phyloP scores from a whole-genome alignment of 92 coral and sea anemone species.

The Phenganax marumi region DNA sequence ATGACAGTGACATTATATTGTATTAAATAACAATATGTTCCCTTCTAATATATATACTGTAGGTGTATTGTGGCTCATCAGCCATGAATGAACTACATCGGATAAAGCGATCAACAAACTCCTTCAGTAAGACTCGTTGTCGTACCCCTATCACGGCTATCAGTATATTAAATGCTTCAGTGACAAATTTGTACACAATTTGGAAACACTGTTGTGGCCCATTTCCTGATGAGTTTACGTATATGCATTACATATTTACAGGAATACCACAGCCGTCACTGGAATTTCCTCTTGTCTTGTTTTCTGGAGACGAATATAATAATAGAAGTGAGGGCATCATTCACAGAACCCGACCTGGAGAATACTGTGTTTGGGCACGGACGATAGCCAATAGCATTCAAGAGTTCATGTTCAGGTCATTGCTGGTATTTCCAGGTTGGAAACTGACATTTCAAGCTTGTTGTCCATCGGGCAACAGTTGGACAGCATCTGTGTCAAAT shows the following conservation, averaged over 20 bases:
- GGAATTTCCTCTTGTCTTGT: slow-evolving; percentile 81
- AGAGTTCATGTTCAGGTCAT: slow-evolving; percentile 73
- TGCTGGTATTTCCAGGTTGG: slow-evolving; percentile 74
- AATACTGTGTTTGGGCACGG: slow-evolving; percentile 87
- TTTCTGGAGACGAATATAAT: slow-evolving; percentile 73
- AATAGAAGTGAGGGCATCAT: slow-evolving; percentile 60
- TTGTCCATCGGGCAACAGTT: slow-evolving; percentile 73
- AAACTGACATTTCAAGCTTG: slow-evolving; percentile 83
- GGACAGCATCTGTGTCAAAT: slow-evolving; percentile 53
- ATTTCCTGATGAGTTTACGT: too few species aligned
- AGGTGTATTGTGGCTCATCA: slow-evolving; percentile 1
- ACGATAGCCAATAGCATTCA: slow-evolving; percentile 66
- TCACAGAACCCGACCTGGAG: slow-evolving; percentile 69
- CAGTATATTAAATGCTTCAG: too few species aligned
- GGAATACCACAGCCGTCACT: slow-evolving; percentile 80
- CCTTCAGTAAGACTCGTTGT: slow-evolving; percentile 3
- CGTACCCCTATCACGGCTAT: too few species aligned
- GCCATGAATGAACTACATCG: slow-evolving; percentile 10
- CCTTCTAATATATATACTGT: background rate
- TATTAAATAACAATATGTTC: background rate
- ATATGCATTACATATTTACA: slow-evolving; percentile 11
- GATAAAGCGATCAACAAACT: slow-evolving; percentile 22
- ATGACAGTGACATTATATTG: background rate
- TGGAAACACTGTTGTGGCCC: too few species aligned
- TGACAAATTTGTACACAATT: too few species aligned